Base-by-base conservation (phyloP, 2,113 vertebrate species). In the Mohoua ochrocephala region DNA sequence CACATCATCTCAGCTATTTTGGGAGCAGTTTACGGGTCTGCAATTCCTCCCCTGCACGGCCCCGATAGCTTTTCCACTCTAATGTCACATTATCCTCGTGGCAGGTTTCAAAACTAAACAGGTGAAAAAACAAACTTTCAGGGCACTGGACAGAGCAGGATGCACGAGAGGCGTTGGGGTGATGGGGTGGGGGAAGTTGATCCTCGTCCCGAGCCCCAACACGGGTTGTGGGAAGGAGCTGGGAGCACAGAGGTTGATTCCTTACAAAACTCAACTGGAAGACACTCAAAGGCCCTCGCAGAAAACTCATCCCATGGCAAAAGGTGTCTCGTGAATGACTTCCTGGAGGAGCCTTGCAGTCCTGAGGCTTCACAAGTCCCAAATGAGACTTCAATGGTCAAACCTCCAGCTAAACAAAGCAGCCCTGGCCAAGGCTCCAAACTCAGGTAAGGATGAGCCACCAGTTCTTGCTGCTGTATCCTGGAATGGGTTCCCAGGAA, bases 1-100 rank as follows among this genome's bases (percentile, higher is more conserved):
- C 97, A 97, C 96, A 94, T 97, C 96, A 95, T 91, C 96, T 93
- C 91, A 45, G 84, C 96, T 97, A 97, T 97, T 97, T 94, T 93
- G 82, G 95, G 97, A 97, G 95, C 91, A 94, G 96, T 97, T 97
- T 96, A 97, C 75, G 1, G 96, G 83, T 88, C 95, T 94, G 96
- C 95, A 95, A 97, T 97, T 96, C 97, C 89, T 96, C 87, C 92
- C 81, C 91, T 85, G 95, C 89, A 35, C 95, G 65, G 78, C 95
- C 93, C 89, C 12, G 70, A 96, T 87, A 89, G 95, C 95, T 97
- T 96, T 96, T 96, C 92, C 97, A 96, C 96, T 95, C 93, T 87
- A 94, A 89, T 96, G 96, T 97, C 96, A 97, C 52, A 94, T 94
- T 96, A 96, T 95, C 97, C 96, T 89, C 22, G 0, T 83, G 76